Evolutionary conservation across 2,113 vertebrate genomes (phyloP).

Genomic region (Diadophis punctatus): DNA sequence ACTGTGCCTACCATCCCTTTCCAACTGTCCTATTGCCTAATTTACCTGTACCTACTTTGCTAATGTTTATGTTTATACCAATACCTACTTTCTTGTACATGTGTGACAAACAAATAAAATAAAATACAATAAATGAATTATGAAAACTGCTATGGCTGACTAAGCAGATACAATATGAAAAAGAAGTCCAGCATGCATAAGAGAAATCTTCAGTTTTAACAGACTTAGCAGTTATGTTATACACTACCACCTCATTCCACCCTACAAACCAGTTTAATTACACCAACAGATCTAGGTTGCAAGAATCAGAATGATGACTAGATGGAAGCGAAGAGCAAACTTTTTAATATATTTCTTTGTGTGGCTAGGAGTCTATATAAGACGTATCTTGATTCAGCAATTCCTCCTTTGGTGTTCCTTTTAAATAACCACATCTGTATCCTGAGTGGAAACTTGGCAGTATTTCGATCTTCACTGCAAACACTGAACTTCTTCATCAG

Average conservation of each 20-base stretch:
- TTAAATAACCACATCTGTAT: conserved; percentile 47
- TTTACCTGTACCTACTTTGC: too few species aligned
- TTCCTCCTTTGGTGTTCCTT: conserved; percentile 34
- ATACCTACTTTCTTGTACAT: too few species aligned
- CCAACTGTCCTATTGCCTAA: too few species aligned
- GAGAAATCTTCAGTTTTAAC: not conserved
- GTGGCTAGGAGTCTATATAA: not conserved
- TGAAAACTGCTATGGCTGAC: not conserved
- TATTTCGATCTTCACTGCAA: conserved; percentile 39
- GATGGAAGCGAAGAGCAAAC: not conserved
- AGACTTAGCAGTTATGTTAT: not conserved
- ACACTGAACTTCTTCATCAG: conserved; percentile 52
- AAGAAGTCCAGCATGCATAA: not conserved
- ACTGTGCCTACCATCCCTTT: too few species aligned
- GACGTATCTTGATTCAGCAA: not conserved
- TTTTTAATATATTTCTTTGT: not conserved
- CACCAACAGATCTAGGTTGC: not conserved
- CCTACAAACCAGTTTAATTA: not conserved
- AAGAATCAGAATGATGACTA: not conserved
- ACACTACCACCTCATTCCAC: not conserved
- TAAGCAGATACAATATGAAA: not conserved
- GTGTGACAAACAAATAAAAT: too few species aligned
- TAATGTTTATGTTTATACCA: too few species aligned
- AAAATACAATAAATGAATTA: too few species aligned
- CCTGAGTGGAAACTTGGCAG: conserved; percentile 52